Percentiles rank a stretch among this genome's conserved stretches.
phyloP scores from a whole-genome alignment of 2,888 invertebrate species.

The Deroplatys truncata region DNA sequence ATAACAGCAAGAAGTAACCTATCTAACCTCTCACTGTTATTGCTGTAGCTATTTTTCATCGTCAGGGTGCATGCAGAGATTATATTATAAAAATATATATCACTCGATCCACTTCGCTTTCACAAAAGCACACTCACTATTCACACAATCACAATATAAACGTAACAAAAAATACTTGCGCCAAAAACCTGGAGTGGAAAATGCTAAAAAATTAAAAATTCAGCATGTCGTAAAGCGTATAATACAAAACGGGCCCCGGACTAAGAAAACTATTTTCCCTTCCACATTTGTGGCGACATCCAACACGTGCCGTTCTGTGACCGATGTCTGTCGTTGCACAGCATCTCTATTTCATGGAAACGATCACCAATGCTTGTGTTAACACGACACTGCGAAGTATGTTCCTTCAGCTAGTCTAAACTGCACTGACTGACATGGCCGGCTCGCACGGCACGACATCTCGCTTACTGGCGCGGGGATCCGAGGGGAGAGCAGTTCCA shows the following conservation, averaged over 20 bases:
- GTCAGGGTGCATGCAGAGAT: not conserved
- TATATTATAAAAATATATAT: not conserved
- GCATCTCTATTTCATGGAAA: not conserved
- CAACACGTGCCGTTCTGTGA: not conserved
- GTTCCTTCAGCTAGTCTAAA: not conserved
- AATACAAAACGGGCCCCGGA: not conserved
- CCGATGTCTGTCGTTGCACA: not conserved
- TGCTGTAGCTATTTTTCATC: not conserved
- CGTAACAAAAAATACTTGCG: not conserved
- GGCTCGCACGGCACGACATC: not conserved
- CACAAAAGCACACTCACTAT: not conserved
- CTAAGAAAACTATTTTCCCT: not conserved
- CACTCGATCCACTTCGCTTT: not conserved
- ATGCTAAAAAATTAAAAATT: not conserved
- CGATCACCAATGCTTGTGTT: not conserved
- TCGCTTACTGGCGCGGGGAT: too few species aligned
- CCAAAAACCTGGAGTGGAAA: not conserved
- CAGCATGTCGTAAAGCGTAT: not conserved
- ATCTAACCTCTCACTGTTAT: not conserved
- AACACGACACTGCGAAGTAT: not conserved
- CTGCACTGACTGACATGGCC: not conserved
- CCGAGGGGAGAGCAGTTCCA: not conserved
- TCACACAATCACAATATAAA: not conserved
- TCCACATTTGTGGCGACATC: not conserved
- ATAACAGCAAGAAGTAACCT: not conserved